phyloP scores from a whole-genome alignment of 2,888 invertebrate genomes.

The Rhogogaster chlorosoma region DNA sequence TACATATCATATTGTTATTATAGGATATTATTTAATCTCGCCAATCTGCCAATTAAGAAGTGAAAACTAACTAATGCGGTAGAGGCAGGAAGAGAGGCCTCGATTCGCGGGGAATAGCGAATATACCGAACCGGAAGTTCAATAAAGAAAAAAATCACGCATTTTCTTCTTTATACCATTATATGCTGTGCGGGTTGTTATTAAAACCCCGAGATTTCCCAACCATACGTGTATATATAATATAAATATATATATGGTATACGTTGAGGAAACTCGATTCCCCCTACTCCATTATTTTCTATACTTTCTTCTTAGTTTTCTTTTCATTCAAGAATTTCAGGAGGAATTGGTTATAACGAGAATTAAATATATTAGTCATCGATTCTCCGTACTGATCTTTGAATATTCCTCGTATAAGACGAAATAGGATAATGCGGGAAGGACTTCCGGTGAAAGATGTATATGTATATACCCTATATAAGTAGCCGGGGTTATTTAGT shows the following conservation, averaged over 20 bases:
- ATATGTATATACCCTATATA: no score
- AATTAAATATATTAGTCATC: not conserved
- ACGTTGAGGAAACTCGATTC: not conserved
- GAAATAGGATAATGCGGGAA: not conserved
- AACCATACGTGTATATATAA: not conserved
- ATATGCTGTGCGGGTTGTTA: not conserved
- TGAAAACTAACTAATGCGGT: slow-evolving; percentile 57
- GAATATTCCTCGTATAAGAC: no score
- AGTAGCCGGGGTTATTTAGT: not conserved
- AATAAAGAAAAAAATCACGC: not conserved
- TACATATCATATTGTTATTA: not conserved
- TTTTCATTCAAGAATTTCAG: not conserved
- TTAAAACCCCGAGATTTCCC: not conserved
- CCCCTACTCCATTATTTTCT: not conserved
- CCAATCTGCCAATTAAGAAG: slow-evolving; percentile 62
- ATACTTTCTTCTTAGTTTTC: not conserved
- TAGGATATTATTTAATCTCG: slow-evolving; percentile 60
- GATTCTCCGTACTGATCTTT: not conserved
- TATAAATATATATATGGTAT: not conserved
- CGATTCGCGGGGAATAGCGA: slow-evolving; percentile 46
- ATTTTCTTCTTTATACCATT: not conserved
- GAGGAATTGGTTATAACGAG: not conserved
- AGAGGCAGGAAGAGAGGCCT: slow-evolving; percentile 56
- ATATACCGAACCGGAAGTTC: slow-evolving; percentile 9
- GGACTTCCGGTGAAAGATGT: not conserved